Base-by-base conservation (phyloP, 1,140 invertebrate species). In the Stratiolaelaps scimitus region DNA sequence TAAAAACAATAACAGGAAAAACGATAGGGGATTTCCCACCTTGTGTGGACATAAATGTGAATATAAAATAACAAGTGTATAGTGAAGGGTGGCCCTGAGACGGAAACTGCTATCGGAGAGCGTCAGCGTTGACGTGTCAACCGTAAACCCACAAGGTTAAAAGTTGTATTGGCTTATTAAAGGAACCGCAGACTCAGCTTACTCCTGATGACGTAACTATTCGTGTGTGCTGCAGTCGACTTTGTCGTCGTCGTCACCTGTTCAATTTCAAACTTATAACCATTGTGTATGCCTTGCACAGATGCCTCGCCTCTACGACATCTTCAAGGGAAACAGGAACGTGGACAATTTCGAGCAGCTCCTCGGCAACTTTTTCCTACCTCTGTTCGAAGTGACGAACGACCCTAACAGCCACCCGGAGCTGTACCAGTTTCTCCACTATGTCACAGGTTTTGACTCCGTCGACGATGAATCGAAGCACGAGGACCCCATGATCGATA, bases 391-490 rank as follows among this genome's bases (percentile, higher is more conserved):
- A 79, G 91, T 85, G 1, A 98, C 96, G 6, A 92, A 91, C 70
- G 83, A 94, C 75, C 92, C 96, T 0, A 83, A 81, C 65, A 83
- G 83, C 68, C 93, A 99, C 78, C 89, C 93, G 13, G 88, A 98
- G 69, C 77, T 99, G 23, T 89, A 97, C 78, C 84, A 84, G 70
- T 99, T 98, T 73, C 79, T 95, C 1, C 83, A 86, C 75, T 84
- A 87, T 77, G 85, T 88, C 75, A 80, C 72, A 79, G 95, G 93
- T 10, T 93, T 99, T 76, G 95, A 99, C 80, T 97, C 92, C 7
- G 95, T 99, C 2, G 96, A 99, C 74, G 96, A 99, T 76, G 96
- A 99, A 78, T 95, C 92, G 43, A 99, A 99, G 79, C 90, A 94
- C 0, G 95, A 98, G 77, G 91, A 94, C 79, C 87, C 92, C 20